Evolutionary conservation across 64 coral and sea anemone species (phyloP), one percentile per base, ranked within the genome.

Genomic region (Orbicella faveolata): DNA sequence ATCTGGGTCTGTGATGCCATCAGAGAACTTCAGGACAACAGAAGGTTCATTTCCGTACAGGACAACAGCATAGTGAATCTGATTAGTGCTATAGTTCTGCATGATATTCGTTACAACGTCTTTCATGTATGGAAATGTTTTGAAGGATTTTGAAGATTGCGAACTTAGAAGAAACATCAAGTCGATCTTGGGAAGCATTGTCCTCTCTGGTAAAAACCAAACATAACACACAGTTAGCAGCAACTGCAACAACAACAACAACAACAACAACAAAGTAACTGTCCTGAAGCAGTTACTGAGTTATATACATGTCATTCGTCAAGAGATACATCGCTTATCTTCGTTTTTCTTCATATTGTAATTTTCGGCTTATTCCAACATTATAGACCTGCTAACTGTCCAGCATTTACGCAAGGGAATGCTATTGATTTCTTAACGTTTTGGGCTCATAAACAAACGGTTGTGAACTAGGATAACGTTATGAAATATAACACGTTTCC

Each of bases 61-160:
- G 21, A 96, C 83, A 88, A 96, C 51, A 59, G 88, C 83, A 34
- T 88, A 83, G 52, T 94, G 95, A 39, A 96, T 82, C 74, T 84
- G 87, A 53, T 75, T 83, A 17, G 79, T 91, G 75, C 95, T 92
- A 67, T 96, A 96, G 62, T 94, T 96, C 79, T 88, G 72, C 19
- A 94, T 88, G 14, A 96, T 59, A 41, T 69, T 36, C 18, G 75
- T 91, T 12, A 96, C 74, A 30, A 94, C 64, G 66, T 93, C 88
- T 65, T 94, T 96, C 95, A 94, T 96, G n/a, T 72, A 94, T 44
- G 80, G 69, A 23, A 96, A 91, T 39, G 84, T 96, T 65, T 96
- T 73, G 20, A 41, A 72, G 9, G 83, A 61, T 69, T 88, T 62
- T 9, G 90, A 35, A 34, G 89, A 75, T 15, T 85, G 53, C 37